Base-by-base conservation (phyloP, 2,797 vertebrate genomes). In the Heterohyrax brucei region DNA sequence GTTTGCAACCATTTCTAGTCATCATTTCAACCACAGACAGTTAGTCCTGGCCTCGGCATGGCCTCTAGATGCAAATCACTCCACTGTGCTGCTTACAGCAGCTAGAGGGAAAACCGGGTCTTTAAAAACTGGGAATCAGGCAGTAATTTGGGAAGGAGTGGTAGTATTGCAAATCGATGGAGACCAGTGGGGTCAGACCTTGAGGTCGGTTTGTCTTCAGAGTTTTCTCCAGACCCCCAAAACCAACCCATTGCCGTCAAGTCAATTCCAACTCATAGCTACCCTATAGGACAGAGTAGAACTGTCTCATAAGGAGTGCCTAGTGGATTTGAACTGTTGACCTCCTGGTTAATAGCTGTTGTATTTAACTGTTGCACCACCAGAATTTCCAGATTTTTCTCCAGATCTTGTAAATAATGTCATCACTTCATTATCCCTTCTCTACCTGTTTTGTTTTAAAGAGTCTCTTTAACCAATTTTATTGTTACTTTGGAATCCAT, bases 1-100 rank as follows among this genome's bases (percentile, higher is more conserved):
- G n/a, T 94, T 85, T 64, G 79, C 70, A 62, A 5, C 61, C 46
- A 5, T 72, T 93, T 94, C 59, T 46, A 85, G 39, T 44, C 87
- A 64, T 76, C 53, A 46, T 72, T 89, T 64, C 50, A 46, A 64
- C 83, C 53, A 84, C 26, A 84, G 87, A 24, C 73, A 46, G 92
- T 72, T 44, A 79, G n/a, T 53, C 66, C 66, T 70, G 66, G 33
- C 19, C 30, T n/a, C 94, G 91, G 73, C 53, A 3, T 2, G 19
- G 18, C 61, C 56, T 9, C 44, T 21, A 22, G 78, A 5, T 19
- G 48, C 30, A 59, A 10, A 39, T 48, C 10, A n/a, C 72, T 44
- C 26, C 83, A 53, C 28, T 19, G 33, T 44, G 59, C 46, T 56
- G 78, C 53, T 50, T 79, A 33, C 61, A 66, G 64, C 10, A 44